phyloP scores from a whole-genome alignment of 92 coral and sea anemone species.

The Zoanthus sansibaricus region DNA sequence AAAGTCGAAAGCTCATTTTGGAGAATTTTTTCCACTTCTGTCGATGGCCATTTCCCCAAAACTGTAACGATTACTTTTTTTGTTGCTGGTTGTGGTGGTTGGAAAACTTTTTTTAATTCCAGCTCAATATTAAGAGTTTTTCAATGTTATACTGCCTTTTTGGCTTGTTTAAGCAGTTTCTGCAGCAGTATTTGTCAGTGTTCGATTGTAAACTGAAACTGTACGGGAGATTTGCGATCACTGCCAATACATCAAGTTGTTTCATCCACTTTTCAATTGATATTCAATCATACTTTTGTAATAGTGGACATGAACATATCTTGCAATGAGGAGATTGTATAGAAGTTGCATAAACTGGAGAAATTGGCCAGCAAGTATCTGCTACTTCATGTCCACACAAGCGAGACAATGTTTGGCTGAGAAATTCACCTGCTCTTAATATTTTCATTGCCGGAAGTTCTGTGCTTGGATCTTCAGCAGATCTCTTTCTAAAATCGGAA shows the following conservation, averaged over 20 bases:
- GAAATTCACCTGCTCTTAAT: background rate
- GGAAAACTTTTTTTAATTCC: constrained; percentile 4
- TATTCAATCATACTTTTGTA: background rate
- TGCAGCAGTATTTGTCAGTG: background rate
- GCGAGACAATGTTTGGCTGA: background rate
- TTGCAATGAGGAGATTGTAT: background rate
- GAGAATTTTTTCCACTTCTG: constrained; percentile 51
- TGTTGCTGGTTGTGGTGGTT: constrained; percentile 8
- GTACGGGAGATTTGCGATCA: constrained; percentile 20
- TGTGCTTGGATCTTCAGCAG: background rate
- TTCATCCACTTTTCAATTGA: background rate
- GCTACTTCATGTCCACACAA: background rate
- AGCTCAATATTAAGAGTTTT: background rate
- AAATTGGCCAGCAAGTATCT: constrained; percentile 9
- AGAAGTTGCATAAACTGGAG: background rate
- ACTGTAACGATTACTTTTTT: constrained; percentile 56
- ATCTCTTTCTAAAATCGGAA: background rate
- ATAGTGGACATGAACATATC: background rate
- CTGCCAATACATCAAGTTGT: constrained; percentile 4
- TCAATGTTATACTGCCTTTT: background rate
- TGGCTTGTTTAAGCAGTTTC: background rate
- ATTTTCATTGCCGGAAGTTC: background rate
- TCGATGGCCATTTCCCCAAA: constrained; percentile 65
- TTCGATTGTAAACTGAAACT: background rate
- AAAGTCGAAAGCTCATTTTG: constrained; percentile 73